phyloP scores from a whole-genome alignment of 2,797 vertebrate species.

The Tamandua tetradactyla region DNA sequence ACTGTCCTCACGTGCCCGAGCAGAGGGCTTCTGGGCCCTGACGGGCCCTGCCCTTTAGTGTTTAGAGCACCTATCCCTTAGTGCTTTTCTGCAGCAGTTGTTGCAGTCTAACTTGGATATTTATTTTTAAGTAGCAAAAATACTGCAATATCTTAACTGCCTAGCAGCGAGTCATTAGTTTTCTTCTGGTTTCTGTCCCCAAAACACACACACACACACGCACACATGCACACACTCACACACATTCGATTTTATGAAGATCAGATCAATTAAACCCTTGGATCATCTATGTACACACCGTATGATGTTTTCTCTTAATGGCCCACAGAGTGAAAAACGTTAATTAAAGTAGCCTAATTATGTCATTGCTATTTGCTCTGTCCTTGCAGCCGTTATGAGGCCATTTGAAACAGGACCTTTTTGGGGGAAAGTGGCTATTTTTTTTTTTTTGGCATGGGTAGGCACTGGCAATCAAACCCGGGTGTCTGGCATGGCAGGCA shows the following conservation, averaged over 20 bases:
- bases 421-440: background rate
- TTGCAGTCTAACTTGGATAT: background rate
- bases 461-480: too few species aligned
- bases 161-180: background rate
- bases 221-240: background rate
- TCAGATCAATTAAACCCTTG: slow-evolving; percentile 1
- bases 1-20: background rate
- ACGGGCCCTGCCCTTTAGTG: background rate
- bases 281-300: background rate
- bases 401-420: background rate
- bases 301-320: slow-evolving; percentile 6
- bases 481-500: too few species aligned
- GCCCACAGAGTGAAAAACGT: background rate
- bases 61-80: background rate
- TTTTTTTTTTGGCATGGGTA: too few species aligned
- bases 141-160: background rate
- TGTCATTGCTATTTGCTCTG: background rate
- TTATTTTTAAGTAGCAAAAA: slow-evolving; percentile 27
- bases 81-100: background rate
- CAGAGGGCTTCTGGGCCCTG: background rate
- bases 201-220: background rate
- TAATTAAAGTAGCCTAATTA: background rate
- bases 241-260: background rate
- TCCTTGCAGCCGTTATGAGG: background rate
- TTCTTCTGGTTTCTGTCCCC: background rate